Evolutionary conservation across 2,888 invertebrate species (phyloP), one percentile per base, ranked within the genome.

Genomic region (Corythucha ciliata): DNA sequence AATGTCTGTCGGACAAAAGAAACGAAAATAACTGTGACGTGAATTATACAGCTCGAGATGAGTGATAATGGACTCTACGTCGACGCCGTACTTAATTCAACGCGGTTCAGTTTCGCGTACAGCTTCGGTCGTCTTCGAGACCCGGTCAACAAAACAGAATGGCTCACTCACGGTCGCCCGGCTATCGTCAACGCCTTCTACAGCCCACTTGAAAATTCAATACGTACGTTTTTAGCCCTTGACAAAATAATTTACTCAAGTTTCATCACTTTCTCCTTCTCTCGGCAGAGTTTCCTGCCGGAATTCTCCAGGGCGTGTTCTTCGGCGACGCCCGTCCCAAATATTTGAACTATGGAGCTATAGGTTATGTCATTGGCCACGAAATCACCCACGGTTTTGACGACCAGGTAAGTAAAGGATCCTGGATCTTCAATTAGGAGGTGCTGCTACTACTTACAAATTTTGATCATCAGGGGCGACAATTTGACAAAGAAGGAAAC

Each of bases 321-420:
- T 93, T 91, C 72, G 83, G 80, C 50, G 84, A 86, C 47, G 80
- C 85, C 40, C 80, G 92, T 20, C 92, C 92, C 0, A 80, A 81
- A 59, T 93, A 90, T 67, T 84, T 91, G 84, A 91, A 91, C 68
- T 91, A 86, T 62, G 90, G 89, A 18, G 86, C 87, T 2, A 90
- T 92, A 57, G 91, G 91, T 2, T 88, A 85, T 63, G 86, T 91
- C 3, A 90, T 91, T 63, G 90, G 90, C 0, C 91, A 91, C 65
- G 91, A 91, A 72, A 89, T 92, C 46, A 90, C 89, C 0, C 91
- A 91, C 65, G 88, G 88, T 8, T 90, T 89, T 63, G 88, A 88
- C 65, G 85, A 87, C 65, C 83, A 84, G 71, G 76, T 74, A 66
- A 55, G 16, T 10, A 16, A 4, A 12, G 8, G 5, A 32, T 12